A percentile compares a stretch with the other conserved stretches of the same genome.
Evolutionary conservation across 2,113 vertebrate genomes (phyloP).

Genomic region (Zeus faber): DNA sequence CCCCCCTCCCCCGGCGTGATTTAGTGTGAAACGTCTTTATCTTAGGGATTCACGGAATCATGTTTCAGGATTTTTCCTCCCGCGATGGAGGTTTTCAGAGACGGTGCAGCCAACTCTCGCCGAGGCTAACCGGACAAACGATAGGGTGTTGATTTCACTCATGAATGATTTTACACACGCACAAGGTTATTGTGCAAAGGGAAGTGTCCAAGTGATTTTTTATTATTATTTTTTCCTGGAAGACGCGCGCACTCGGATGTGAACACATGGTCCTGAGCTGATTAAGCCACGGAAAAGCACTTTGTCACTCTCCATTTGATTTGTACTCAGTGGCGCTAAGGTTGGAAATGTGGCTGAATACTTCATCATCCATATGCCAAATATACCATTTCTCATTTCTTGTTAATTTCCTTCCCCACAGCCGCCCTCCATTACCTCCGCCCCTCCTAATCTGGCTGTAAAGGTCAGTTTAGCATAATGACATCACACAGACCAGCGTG

Average conservation of each 20-base stretch:
- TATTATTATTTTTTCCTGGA: conserved; percentile 32
- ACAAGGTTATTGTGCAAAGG: background rate
- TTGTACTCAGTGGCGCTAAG: conserved; percentile 49
- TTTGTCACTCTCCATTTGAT: conserved; percentile 53
- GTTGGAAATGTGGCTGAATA: conserved; percentile 55
- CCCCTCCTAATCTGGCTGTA: conserved; percentile 72
- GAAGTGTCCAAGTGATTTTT: conserved; percentile 37
- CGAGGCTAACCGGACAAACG: no score
- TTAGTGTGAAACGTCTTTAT: conserved; percentile 16
- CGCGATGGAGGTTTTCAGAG: no score
- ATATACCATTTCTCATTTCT: conserved; percentile 65
- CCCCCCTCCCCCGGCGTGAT: conserved; percentile 23
- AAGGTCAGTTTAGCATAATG: conserved; percentile 82
- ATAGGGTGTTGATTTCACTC: no score
- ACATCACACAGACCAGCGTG: conserved; percentile 71
- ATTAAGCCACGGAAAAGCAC: conserved; percentile 42
- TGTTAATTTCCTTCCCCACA: conserved; percentile 65
- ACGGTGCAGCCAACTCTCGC: no score
- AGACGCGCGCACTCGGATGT: conserved; percentile 42
- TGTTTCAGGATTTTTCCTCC: no score
- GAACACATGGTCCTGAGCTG: conserved; percentile 29
- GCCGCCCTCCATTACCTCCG: conserved; percentile 48
- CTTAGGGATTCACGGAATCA: no score
- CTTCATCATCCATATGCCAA: conserved; percentile 65
- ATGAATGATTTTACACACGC: no score